Evolutionary conservation across 2,888 invertebrate species (phyloP).

Genomic region (Lumbricus terrestris): DNA sequence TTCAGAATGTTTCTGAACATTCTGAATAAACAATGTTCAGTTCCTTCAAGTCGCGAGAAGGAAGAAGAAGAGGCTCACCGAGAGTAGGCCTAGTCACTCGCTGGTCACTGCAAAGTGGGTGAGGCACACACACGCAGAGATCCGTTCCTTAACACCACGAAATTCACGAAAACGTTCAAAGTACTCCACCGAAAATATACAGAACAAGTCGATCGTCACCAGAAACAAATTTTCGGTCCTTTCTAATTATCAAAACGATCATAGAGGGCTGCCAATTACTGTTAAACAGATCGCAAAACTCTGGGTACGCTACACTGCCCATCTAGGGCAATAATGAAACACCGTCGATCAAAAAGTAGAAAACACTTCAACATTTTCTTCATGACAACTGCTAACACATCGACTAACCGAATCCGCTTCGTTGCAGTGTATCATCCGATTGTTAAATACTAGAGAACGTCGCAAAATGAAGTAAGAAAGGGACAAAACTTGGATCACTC

Average conservation of each 20-base stretch:
- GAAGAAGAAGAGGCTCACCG: neutral
- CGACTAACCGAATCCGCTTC: conserved; percentile 3
- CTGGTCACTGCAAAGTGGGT: neutral
- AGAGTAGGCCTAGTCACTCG: neutral
- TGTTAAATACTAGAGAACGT: neutral
- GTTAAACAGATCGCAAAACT: neutral
- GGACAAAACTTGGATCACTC: neutral
- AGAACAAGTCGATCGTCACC: neutral
- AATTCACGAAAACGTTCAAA: neutral
- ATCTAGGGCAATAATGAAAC: neutral
- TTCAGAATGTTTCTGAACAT: no score
- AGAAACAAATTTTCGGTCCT: neutral
- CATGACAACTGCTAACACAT: neutral
- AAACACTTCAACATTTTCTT: neutral
- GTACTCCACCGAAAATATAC: neutral
- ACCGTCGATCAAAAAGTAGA: neutral
- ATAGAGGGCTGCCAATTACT: neutral
- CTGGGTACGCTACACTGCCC: neutral
- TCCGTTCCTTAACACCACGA: neutral
- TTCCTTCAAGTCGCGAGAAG: neutral
- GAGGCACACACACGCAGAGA: neutral
- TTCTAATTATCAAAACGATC: neutral
- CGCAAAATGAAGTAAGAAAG: neutral
- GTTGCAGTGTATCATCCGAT: neutral
- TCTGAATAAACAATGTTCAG: neutral